Evolutionary conservation across 1,140 invertebrate species (phyloP).

Genomic region (Caerostris extrusa): DNA sequence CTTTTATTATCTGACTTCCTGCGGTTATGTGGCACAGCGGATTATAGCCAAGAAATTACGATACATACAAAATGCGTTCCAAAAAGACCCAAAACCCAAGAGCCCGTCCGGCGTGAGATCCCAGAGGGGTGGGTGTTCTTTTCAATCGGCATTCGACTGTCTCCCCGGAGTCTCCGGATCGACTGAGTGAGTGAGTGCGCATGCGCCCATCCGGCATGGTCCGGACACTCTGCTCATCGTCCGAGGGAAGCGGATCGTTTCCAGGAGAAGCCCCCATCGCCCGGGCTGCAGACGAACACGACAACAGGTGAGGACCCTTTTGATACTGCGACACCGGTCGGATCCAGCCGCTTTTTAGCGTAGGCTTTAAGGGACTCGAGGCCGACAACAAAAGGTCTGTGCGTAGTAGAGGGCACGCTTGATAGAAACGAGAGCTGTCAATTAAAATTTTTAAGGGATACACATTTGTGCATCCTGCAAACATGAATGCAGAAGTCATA

Average conservation of each 20-base stretch:
- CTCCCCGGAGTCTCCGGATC: neutral
- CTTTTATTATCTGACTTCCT: too few relatives aligned
- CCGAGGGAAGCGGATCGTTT: neutral
- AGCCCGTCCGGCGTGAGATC: neutral
- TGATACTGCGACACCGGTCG: neutral
- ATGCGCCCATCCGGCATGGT: neutral
- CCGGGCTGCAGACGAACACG: neutral
- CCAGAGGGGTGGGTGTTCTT: neutral
- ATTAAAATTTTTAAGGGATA: too few relatives aligned
- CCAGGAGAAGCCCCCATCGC: neutral
- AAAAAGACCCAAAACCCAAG: too few relatives aligned
- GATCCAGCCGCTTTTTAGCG: too few relatives aligned
- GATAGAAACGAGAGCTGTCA: too few relatives aligned
- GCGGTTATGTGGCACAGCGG: too few relatives aligned
- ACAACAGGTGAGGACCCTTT: neutral
- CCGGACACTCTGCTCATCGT: neutral
- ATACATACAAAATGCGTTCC: too few relatives aligned
- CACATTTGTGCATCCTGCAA: too few relatives aligned
- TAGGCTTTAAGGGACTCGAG: too few relatives aligned
- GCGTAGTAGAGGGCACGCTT: neutral
- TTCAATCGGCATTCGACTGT: neutral
- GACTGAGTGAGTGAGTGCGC: neutral
- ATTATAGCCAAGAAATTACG: too few relatives aligned
- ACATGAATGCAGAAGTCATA: too few relatives aligned
- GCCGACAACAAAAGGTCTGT: neutral